Evolutionary conservation across 2,888 invertebrate species (phyloP).

Genomic region (Prenolepis imparis): DNA sequence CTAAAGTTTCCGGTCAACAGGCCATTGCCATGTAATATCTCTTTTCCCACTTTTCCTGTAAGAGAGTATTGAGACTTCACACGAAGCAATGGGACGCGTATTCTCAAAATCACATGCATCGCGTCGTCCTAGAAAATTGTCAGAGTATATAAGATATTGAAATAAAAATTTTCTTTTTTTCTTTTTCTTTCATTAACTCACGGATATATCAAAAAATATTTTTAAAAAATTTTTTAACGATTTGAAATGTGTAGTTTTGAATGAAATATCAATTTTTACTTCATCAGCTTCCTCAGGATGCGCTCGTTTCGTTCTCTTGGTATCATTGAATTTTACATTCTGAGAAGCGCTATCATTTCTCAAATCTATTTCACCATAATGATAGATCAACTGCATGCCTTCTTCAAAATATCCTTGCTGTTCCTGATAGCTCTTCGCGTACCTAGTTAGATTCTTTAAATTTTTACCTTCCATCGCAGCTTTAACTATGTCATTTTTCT

Average conservation of each 20-base stretch:
- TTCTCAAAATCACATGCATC: slow-evolving; percentile 83
- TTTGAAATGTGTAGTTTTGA: not conserved
- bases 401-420: slow-evolving; percentile 83
- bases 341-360: slow-evolving; percentile 47
- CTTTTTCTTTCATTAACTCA: not conserved
- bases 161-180: not conserved
- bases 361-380: slow-evolving; percentile 76
- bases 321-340: slow-evolving; percentile 58
- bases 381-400: slow-evolving; percentile 83
- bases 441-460: slow-evolving; percentile 80
- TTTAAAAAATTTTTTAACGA: not conserved
- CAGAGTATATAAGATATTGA: not conserved
- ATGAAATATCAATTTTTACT: slow-evolving; percentile 61
- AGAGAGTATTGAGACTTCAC: slow-evolving; percentile 81
- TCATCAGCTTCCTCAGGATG: slow-evolving; percentile 73
- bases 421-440: slow-evolving; percentile 83
- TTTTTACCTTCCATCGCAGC: slow-evolving; percentile 76
- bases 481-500: slow-evolving; percentile 80
- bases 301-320: slow-evolving; percentile 77
- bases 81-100: slow-evolving; percentile 80
- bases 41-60: slow-evolving; percentile 82
- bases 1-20: slow-evolving; percentile 82
- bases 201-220: not conserved
- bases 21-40: slow-evolving; percentile 82
- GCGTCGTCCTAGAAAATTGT: slow-evolving; percentile 81